A percentile compares a stretch with the other conserved stretches of the same genome.
These are phyloP conservation scores for Pseudobourletiella spinata DNA, from an alignment of 1,140 invertebrate genomes.

Conservation along the genomic window DNA sequence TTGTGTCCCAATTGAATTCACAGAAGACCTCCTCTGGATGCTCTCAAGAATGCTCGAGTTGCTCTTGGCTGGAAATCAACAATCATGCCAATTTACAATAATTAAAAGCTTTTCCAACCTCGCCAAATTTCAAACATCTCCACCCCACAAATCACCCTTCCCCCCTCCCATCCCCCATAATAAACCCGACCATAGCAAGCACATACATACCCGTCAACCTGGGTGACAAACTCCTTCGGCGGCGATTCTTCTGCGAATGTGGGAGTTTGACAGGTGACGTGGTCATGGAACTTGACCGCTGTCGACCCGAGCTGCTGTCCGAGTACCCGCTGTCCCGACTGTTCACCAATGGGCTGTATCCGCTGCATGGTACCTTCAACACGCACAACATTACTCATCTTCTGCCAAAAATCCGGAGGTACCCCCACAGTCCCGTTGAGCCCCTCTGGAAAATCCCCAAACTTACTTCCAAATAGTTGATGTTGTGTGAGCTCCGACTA, in stretches of 20 bases:
- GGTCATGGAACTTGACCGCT: conserved; percentile 6
- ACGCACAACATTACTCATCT: background rate
- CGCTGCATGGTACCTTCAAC: background rate
- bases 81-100: background rate
- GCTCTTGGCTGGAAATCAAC: background rate
- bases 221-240: background rate
- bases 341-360: background rate
- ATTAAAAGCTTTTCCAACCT: background rate
- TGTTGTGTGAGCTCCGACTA: background rate
- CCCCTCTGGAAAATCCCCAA: too few relatives aligned
- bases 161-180: background rate
- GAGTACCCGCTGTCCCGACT: background rate
- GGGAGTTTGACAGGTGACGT: background rate
- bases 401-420: too few relatives aligned
- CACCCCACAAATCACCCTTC: background rate
- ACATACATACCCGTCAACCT: background rate
- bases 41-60: conserved; percentile 2
- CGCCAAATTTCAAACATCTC: background rate
- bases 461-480: background rate
- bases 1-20: background rate
- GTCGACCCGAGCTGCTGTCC: background rate
- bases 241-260: background rate
- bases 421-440: too few relatives aligned
- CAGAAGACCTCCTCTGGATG: background rate
- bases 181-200: background rate